Evolutionary conservation across 2,888 invertebrate genomes (phyloP).

Genomic region (Parthenolecanium corni): DNA sequence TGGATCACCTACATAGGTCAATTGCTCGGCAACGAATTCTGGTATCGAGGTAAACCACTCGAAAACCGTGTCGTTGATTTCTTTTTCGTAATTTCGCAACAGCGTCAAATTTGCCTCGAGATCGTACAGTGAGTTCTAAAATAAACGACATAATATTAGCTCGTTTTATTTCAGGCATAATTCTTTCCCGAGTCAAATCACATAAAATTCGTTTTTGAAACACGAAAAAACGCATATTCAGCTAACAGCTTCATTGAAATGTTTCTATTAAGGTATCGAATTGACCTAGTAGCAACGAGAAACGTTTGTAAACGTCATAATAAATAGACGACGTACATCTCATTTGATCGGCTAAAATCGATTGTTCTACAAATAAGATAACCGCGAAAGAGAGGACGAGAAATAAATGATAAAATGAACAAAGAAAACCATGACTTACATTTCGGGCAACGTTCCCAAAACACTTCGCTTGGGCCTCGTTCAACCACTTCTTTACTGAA

Average conservation of each 20-base stretch:
- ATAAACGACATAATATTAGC: too few relatives aligned
- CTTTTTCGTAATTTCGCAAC: slow-evolving; percentile 13
- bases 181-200: too few relatives aligned
- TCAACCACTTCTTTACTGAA: slow-evolving; percentile 3
- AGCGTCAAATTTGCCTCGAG: slow-evolving; percentile 8
- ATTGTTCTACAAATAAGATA: too few relatives aligned
- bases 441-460: not conserved
- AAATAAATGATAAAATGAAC: not conserved
- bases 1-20: slow-evolving; percentile 5
- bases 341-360: too few relatives aligned
- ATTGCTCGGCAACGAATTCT: slow-evolving; percentile 14
- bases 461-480: slow-evolving; percentile 16
- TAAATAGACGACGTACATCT: too few relatives aligned
- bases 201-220: too few relatives aligned
- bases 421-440: slow-evolving; percentile 4
- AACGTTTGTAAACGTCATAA: too few relatives aligned
- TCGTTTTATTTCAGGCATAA: not conserved
- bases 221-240: too few relatives aligned
- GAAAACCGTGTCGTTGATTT: slow-evolving; percentile 11
- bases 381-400: too few relatives aligned
- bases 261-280: too few relatives aligned
- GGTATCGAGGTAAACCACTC: slow-evolving; percentile 24
- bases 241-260: too few relatives aligned
- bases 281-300: too few relatives aligned
- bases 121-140: slow-evolving; percentile 5